Evolutionary conservation across 2,888 invertebrate genomes (phyloP), one percentile per base, ranked within the genome.

Genomic region (Drosophila fulvimacula): DNA sequence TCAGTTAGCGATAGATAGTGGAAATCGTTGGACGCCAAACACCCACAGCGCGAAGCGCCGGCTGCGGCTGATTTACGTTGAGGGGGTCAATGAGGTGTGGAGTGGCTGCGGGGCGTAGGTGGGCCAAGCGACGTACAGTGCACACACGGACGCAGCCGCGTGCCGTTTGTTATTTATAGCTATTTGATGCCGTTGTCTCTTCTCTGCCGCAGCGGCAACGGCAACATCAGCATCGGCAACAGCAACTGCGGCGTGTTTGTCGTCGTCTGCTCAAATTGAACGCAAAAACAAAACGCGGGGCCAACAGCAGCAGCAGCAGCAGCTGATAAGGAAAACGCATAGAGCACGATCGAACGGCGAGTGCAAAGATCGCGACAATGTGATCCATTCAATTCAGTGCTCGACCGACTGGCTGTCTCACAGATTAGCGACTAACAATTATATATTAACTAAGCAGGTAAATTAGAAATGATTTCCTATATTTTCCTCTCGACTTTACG

Each of bases 91-190:
- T 55, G 17, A 46, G 59, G 48, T 51, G 65, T 34, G 30, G 10
- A n/a, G 21, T 15, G 41, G 49, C 38, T 9, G 32, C 11, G 49
- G 49, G 39, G 41, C 21, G 42, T 15, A 17, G 52, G 32, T 24
- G 5, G 15, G 42, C 38, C 39, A 59, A 53, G 51, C 44, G 42
- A 53, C 41, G 41, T 63, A 42, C 65, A 70, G 44, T 65, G 74
- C 63, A 72, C 61, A 74, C 38, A 62, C 63, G 60, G 55, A 65
- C 58, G 49, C 76, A 64, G 73, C 88, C 82, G 90, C 88, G 88
- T 85, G 89, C 77, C 88, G 82, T 69, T 81, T 72, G 65, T 82
- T 89, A 89, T 89, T 89, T 81, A 75, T 85, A 89, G 83, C 72
- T 69, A 51, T 71, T 73, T 65, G 68, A 56, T 68, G 66, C 62